These are phyloP conservation scores for Tetraneura akinire DNA, from an alignment of 1,140 invertebrate species.

Conservation along the genomic window DNA sequence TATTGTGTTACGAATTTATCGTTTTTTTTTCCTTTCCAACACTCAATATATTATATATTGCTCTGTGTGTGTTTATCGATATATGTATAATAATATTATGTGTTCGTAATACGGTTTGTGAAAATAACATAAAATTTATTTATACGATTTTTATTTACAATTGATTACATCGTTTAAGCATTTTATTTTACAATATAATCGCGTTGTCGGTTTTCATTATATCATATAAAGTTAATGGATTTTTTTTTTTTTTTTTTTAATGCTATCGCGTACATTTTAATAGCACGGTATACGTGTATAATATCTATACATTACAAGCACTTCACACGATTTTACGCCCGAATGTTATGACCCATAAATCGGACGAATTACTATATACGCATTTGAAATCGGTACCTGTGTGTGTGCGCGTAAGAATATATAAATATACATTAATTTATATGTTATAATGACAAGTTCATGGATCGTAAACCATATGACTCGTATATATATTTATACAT, in stretches of 20 bases:
- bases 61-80: too few relatives aligned
- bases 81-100: too few relatives aligned
- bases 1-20: too few relatives aligned
- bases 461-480: too few relatives aligned
- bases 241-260: too few relatives aligned
- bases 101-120: too few relatives aligned
- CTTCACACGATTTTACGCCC: slow-evolving; percentile 24
- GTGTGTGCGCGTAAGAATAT: too few relatives aligned
- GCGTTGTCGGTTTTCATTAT: slow-evolving; percentile 6
- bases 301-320: neutral
- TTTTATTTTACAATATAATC: slow-evolving; percentile 16
- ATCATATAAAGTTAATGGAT: neutral
- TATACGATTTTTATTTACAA: slow-evolving; percentile 18
- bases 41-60: too few relatives aligned
- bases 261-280: neutral
- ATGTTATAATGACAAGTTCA: too few relatives aligned
- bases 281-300: neutral
- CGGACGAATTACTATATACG: neutral
- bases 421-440: neutral
- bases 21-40: too few relatives aligned
- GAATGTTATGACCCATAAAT: slow-evolving; percentile 35
- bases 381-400: neutral
- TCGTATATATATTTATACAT: too few relatives aligned
- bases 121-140: slow-evolving; percentile 13
- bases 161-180: slow-evolving; percentile 27